Percentiles rank a stretch among this genome's conserved stretches.
Conservation (phyloP, 2,113 vertebrate genomes). For the Actinemys pallida region DNA sequence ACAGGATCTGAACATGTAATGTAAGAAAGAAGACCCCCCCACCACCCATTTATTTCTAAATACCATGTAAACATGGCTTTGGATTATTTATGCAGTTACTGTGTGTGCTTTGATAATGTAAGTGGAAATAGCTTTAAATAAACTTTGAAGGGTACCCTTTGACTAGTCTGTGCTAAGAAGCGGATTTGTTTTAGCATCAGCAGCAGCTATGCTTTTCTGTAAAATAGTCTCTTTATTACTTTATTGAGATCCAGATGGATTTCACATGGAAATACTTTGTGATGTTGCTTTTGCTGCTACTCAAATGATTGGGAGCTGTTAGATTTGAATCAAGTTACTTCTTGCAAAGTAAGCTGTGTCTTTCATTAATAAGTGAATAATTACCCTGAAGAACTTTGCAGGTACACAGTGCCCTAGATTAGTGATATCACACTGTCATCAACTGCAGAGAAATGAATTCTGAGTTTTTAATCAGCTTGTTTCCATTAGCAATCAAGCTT, state of each 20-base stretch:
- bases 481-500: background rate
- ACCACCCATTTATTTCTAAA: background rate
- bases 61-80: background rate
- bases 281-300: background rate
- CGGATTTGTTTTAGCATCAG: background rate
- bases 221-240: background rate
- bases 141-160: background rate
- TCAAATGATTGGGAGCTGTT: background rate
- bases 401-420: background rate
- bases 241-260: background rate
- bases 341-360: background rate
- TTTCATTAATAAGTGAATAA: background rate
- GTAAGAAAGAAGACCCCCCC: background rate
- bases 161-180: background rate
- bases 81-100: background rate
- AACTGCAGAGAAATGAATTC: constrained; percentile 1
- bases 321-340: background rate
- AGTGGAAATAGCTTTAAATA: background rate
- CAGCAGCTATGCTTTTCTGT: background rate
- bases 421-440: background rate
- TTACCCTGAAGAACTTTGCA: background rate
- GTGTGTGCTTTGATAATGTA: background rate
- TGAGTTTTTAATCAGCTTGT: background rate
- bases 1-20: background rate
- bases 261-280: background rate